Percentiles rank a stretch among this genome's conserved stretches.
These are phyloP conservation scores for Accipiter cooperii DNA, from an alignment of 2,113 vertebrate genomes.

Conservation along the genomic window DNA sequence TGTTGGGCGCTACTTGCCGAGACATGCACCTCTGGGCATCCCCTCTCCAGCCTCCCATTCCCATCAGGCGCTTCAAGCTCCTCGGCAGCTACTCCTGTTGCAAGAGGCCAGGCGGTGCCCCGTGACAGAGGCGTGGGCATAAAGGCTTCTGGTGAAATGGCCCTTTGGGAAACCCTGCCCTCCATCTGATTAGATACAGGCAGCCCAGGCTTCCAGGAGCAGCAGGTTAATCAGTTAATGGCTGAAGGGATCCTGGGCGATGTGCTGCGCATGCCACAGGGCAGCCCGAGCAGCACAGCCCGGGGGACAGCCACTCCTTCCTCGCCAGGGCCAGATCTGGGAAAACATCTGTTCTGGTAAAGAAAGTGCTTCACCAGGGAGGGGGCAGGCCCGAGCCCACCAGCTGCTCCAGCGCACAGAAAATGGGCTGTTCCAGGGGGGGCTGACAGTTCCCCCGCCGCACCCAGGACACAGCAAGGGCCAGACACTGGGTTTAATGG, in stretches of 20 bases:
- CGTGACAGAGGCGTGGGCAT: background rate
- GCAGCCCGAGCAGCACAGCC: background rate
- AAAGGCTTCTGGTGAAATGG: slow-evolving; percentile 11
- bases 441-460: background rate
- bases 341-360: slow-evolving; percentile 59
- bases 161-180: background rate
- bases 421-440: background rate
- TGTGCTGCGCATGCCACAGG: background rate
- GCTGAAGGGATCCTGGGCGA: background rate
- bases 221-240: slow-evolving; percentile 67
- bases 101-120: background rate
- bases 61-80: background rate
- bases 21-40: background rate
- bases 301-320: background rate
- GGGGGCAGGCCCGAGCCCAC: background rate
- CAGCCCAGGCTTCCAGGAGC: slow-evolving; percentile 5
- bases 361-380: background rate
- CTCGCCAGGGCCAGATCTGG: background rate
- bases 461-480: background rate
- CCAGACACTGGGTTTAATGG: background rate
- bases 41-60: background rate
- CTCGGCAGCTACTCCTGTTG: background rate
- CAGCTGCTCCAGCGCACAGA: background rate
- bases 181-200: slow-evolving; percentile 45
- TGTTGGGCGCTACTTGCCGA: background rate